Base-by-base conservation (phyloP, 2,797 vertebrate genomes). In the Gephyroberyx darwinii region DNA sequence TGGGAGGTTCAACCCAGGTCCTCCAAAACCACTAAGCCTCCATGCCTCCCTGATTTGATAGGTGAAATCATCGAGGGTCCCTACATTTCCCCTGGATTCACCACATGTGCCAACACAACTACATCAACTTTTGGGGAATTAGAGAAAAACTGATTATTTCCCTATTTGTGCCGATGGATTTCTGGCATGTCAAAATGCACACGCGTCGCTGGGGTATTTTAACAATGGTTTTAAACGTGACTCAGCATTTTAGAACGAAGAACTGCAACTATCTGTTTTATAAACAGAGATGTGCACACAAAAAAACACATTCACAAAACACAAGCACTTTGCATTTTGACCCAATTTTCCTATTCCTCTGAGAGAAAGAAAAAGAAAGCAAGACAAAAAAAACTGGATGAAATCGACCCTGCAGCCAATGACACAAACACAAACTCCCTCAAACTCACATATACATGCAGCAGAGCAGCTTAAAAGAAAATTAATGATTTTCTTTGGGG, bases 401-500 rank as follows among this genome's bases (percentile, higher is more conserved):
- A 37, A 16, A 65, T 26, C 26, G 8, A 6, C 31, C 20, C 63
- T 39, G 33, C 17, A 65, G 35, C 48, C 35, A 10, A 50, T 45
- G 55, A 64, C 20, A 3, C 30, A 48, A 69, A 73, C 57, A 33
- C 59, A 56, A 60, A 74, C 20, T 62, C 45, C 4, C 4, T 31
- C 33, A 48, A 19, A 47, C 43, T 30, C 8, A 5, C 26, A 26
- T 50, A 50, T 33, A 37, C 43, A 51, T 20, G 65, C 72, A 10
- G 13, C 10, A 9, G 16, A 43, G 43, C 45, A 43, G 31, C 67
- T 74, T 80, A 47, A 81, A 77, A 67, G 48, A 69, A 35, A 39
- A 47, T 19, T 41, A 69, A 71, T 74, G 67, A 78, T 72, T 83
- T 83, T 82, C 60, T 82, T 76, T 45, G 54, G 71, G 56, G 65